A percentile compares a stretch with the other conserved stretches of the same genome.
These are phyloP conservation scores for Mandrillus leucophaeus DNA, from an alignment of 2,113 vertebrate species.

Conservation along the genomic window DNA sequence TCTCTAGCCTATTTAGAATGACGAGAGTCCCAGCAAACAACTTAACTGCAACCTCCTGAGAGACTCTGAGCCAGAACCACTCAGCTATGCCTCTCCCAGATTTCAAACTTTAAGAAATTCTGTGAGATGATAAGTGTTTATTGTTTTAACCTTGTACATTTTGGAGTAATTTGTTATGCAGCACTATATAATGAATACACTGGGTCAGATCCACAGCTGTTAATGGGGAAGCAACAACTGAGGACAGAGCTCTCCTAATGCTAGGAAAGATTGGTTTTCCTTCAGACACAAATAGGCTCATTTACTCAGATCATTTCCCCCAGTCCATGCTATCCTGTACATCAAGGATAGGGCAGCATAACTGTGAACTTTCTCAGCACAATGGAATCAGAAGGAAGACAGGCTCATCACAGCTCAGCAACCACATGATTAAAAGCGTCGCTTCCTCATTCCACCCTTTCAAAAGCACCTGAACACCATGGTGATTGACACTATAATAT, in stretches of 20 bases:
- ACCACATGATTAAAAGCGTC: constrained; percentile 9
- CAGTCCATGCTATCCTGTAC: background rate
- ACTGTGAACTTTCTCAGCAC: background rate
- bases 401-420: background rate
- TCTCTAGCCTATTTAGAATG: background rate
- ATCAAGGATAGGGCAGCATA: background rate
- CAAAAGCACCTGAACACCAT: background rate
- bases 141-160: constrained; percentile 16
- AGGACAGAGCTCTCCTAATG: background rate
- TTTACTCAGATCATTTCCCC: background rate
- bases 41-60: background rate
- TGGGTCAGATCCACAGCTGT: background rate
- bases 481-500: background rate
- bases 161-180: background rate
- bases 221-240: background rate
- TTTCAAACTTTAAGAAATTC: background rate
- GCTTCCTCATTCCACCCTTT: constrained; percentile 3
- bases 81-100: background rate
- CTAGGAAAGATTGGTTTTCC: background rate
- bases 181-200: background rate
- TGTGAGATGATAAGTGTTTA: background rate
- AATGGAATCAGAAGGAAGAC: constrained; percentile 16
- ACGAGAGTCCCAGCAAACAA: background rate
- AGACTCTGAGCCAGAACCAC: background rate
- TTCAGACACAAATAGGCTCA: background rate